A percentile compares a stretch with the other conserved stretches of the same genome.
Conservation (phyloP, 2,797 vertebrate genomes). For the Pachyuromys duprasi region DNA sequence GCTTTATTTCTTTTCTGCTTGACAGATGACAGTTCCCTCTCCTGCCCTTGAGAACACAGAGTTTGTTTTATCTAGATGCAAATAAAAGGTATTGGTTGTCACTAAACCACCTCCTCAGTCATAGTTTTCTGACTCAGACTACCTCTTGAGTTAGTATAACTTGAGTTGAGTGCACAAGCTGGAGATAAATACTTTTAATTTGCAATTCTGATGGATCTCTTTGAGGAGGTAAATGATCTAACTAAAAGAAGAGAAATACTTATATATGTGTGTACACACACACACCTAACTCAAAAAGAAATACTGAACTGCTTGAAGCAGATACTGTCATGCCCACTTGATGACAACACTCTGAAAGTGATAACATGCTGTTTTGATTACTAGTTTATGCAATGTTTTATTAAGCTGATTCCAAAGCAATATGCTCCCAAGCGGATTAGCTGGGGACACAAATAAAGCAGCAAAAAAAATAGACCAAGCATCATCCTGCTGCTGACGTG, state of each 20-base stretch:
- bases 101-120: background rate
- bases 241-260: background rate
- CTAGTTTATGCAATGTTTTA: slow-evolving; percentile 79
- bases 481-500: slow-evolving; percentile 50
- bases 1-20: background rate
- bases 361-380: slow-evolving; percentile 83
- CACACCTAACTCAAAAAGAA: slow-evolving; percentile 1
- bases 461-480: slow-evolving; percentile 57
- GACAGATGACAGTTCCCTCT: background rate
- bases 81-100: background rate
- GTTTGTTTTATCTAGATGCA: background rate
- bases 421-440: slow-evolving; percentile 77
- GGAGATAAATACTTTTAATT: background rate
- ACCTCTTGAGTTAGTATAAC: background rate
- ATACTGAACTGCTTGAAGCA: slow-evolving; percentile 32
- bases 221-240: background rate
- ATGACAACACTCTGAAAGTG: slow-evolving; percentile 69
- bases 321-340: slow-evolving; percentile 56
- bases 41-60: background rate
- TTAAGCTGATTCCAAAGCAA: slow-evolving; percentile 77
- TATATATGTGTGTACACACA: background rate
- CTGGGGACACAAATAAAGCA: slow-evolving; percentile 76
- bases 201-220: background rate
- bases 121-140: background rate
- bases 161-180: background rate